Percentiles rank a stretch among this genome's conserved stretches.
Conservation (phyloP, 2,888 invertebrate genomes). For the Noctua janthina region DNA sequence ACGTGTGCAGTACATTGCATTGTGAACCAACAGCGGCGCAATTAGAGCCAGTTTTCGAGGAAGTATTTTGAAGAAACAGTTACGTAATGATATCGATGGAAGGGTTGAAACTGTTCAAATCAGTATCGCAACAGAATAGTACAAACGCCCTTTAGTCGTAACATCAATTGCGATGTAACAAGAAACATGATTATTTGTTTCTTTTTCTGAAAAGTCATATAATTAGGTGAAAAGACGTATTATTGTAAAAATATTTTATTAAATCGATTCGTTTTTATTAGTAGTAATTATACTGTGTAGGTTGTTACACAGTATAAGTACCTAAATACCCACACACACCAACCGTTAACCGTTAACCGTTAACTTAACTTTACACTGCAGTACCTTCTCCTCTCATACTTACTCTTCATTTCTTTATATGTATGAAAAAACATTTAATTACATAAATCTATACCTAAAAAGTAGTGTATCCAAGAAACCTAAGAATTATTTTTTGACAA, state of each 20-base stretch:
- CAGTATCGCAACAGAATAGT: neutral
- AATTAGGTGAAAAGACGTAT: neutral
- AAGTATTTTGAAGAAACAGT: too few relatives aligned
- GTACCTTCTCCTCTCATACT: neutral
- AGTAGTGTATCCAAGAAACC: neutral
- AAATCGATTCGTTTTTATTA: slow-evolving; percentile 35
- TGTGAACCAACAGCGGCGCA: too few relatives aligned
- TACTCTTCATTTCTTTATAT: neutral
- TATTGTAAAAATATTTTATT: slow-evolving; percentile 41
- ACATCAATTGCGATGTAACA: neutral
- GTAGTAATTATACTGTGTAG: neutral
- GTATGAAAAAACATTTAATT: neutral
- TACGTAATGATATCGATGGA: neutral
- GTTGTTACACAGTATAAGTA: neutral
- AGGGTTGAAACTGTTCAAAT: neutral
- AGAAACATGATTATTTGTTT: neutral
- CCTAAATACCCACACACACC: too few relatives aligned
- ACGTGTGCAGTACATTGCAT: too few relatives aligned
- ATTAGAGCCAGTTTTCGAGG: too few relatives aligned
- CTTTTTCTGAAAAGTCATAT: neutral
- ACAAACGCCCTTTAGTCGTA: neutral
- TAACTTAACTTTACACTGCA: slow-evolving; percentile 13
- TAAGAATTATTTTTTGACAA: slow-evolving; percentile 10
- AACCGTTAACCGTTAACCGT: too few relatives aligned
- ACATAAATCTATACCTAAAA: neutral